Evolutionary conservation across 2,113 vertebrate species (phyloP), one percentile per base, ranked within the genome.

Genomic region (Parus major): DNA sequence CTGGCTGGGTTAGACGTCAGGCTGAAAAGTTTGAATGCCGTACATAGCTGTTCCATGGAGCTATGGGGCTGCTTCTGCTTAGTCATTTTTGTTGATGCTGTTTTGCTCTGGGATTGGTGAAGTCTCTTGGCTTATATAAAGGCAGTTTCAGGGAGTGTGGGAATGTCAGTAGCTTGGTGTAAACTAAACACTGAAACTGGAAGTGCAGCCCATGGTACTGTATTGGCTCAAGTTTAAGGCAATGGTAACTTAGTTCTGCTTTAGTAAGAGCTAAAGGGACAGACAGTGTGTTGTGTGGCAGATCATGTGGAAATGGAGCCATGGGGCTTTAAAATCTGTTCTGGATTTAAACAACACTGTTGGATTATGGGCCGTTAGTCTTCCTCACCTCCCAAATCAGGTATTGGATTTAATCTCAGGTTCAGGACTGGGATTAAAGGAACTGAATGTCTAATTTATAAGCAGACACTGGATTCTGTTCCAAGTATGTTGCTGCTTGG

Each of bases 61-160:
- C 95, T 86, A n/a, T 72, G 88, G 85, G 88, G 85, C 80, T 96
- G 13, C 13, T 96, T 91, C 82, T 97, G 97, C 97, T 97, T 96
- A 96, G 96, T 97, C 96, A 97, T 44, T 94, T 95, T 41, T 84
- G 95, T 94, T 95, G 80, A 36, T 4, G 19, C 90, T n/a, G 56
- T 23, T 87, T 90, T 90, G 86, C 82, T 80, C 83, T 80, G 83
- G 90, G 80, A 83, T 92, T 96, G 91, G 83, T 94, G 46, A 88
- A 93, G 63, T 49, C 85, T 81, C 70, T 82, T 83, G 90, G 84
- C 39, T 76, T 65, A 15, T 71, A 57, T 57, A 86, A 72, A 88
- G 65, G 57, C 71, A 76, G n/a, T 76, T 89, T 76, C 86, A 90
- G 85, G 50, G 82, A 89, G 68, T 92, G 93, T 84, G 93, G 94